Evolutionary conservation across 1,140 invertebrate genomes (phyloP).

Genomic region (Stegodyphus dumicola): DNA sequence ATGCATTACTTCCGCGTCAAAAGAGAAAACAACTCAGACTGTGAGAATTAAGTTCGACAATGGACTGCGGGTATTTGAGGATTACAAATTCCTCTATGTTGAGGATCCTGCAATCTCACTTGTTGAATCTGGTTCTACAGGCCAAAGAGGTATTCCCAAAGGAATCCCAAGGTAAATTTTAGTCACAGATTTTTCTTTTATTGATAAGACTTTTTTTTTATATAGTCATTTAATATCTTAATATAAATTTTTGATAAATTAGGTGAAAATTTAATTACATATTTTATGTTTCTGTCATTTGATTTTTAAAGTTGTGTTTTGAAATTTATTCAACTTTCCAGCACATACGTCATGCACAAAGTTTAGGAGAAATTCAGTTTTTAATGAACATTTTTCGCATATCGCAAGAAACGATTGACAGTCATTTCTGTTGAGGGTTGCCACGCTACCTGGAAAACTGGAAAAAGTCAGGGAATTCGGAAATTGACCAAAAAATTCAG

Average conservation of each 20-base stretch:
- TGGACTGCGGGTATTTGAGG: slow-evolving; percentile 78
- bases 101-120: slow-evolving; percentile 83
- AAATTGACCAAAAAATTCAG: too few relatives aligned
- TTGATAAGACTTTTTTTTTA: background rate
- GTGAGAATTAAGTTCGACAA: slow-evolving; percentile 91
- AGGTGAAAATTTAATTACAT: too few relatives aligned
- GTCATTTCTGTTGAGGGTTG: too few relatives aligned
- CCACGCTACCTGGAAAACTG: too few relatives aligned
- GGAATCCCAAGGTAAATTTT: slow-evolving; percentile 67
- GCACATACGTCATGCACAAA: too few relatives aligned
- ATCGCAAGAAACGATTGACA: too few relatives aligned
- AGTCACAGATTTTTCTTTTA: background rate
- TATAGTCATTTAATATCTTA: background rate
- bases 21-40: slow-evolving; percentile 74
- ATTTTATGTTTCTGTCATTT: too few relatives aligned
- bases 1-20: slow-evolving; percentile 84
- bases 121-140: slow-evolving; percentile 66
- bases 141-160: slow-evolving; percentile 57
- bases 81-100: slow-evolving; percentile 86
- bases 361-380: too few relatives aligned
- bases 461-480: too few relatives aligned
- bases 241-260: background rate
- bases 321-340: too few relatives aligned
- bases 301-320: too few relatives aligned
- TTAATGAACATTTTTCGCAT: too few relatives aligned